phyloP scores from a whole-genome alignment of 2,888 invertebrate species.

The Girardia tigrina region DNA sequence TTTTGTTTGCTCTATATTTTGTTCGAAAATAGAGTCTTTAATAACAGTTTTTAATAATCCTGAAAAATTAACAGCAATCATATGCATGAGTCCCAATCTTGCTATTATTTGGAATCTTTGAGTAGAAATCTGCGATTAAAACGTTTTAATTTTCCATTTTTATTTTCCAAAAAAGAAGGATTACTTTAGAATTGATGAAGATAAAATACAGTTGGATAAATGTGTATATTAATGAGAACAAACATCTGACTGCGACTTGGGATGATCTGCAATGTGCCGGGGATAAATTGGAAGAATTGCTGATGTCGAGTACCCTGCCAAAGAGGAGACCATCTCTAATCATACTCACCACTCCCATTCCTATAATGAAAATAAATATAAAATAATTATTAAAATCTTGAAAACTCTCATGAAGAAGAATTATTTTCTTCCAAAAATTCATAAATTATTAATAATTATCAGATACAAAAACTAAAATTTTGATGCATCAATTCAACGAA shows the following conservation, averaged over 20 bases:
- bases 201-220: conserved; percentile 98
- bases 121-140: conserved; percentile 65
- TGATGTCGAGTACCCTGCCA: conserved; percentile 80
- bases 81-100: conserved; percentile 90
- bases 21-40: conserved; percentile 60
- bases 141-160: not conserved
- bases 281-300: conserved; percentile 53
- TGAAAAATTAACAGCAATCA: conserved; percentile 87
- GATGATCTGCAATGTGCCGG: conserved; percentile 66
- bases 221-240: conserved; percentile 84
- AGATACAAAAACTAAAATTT: no score
- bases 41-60: conserved; percentile 88
- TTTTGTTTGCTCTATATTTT: not conserved
- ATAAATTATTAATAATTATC: no score
- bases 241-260: conserved; percentile 73
- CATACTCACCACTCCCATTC: conserved; percentile 88
- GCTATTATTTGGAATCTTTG: conserved; percentile 89
- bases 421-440: no score
- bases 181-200: conserved; percentile 89
- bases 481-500: no score
- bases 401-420: no score
- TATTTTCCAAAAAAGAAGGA: conserved; percentile 42
- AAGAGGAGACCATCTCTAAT: conserved; percentile 88
- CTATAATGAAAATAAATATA: conserved; percentile 54
- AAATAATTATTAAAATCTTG: no score